Conservation (phyloP, 2,888 invertebrate genomes). For the Nomada fabriciana region DNA sequence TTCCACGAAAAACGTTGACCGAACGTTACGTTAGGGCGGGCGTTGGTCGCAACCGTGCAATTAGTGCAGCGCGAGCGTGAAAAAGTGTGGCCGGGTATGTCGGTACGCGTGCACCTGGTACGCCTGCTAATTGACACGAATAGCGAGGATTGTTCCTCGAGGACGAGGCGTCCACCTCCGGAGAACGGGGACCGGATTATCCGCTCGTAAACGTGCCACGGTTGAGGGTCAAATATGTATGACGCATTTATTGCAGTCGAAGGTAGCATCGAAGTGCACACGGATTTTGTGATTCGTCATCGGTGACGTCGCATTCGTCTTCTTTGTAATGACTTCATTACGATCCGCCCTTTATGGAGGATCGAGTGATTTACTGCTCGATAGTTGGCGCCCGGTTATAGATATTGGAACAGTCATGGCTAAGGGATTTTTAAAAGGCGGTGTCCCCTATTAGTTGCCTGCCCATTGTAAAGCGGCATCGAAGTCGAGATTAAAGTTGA, state of each 20-base stretch:
- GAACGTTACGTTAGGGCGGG: slow-evolving; percentile 36
- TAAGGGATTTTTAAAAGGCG: no score
- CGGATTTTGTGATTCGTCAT: not conserved
- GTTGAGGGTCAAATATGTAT: not conserved
- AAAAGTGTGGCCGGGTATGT: slow-evolving; percentile 11
- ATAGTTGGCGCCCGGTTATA: no score
- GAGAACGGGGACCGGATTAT: slow-evolving; percentile 38
- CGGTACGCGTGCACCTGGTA: slow-evolving; percentile 67
- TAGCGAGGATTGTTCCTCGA: slow-evolving; percentile 65
- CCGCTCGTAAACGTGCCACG: slow-evolving; percentile 26
- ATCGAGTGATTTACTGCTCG: no score
- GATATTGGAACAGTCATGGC: no score
- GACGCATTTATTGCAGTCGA: not conserved
- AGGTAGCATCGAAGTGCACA: not conserved
- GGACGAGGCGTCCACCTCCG: slow-evolving; percentile 56
- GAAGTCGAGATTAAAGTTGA: no score
- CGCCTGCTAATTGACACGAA: slow-evolving; percentile 70
- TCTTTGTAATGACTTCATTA: no score
- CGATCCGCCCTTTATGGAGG: no score
- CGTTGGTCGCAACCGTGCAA: slow-evolving; percentile 58
- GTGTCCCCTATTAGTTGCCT: no score
- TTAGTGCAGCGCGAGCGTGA: slow-evolving; percentile 54
- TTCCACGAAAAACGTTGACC: slow-evolving; percentile 50
- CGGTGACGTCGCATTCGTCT: not conserved
- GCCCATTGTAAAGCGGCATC: no score